These are phyloP conservation scores for Nomada fabriciana DNA, from an alignment of 2,888 invertebrate species.

Conservation along the genomic window DNA sequence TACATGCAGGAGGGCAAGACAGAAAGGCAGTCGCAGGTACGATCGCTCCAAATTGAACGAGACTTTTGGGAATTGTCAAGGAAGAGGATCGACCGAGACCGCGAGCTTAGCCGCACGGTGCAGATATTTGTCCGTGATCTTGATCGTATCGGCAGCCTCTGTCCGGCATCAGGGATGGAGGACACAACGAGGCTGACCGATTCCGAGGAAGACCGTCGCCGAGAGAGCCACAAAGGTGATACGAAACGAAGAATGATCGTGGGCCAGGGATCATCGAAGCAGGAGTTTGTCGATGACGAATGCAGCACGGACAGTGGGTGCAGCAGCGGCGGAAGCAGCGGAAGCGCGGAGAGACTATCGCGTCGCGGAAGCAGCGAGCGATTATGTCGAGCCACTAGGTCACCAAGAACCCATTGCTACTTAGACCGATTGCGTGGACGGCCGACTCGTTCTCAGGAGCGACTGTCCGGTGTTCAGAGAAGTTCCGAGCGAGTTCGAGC, in stretches of 20 bases:
- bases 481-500: constrained; percentile 68
- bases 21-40: neutral
- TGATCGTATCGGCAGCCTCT: constrained; percentile 18
- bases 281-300: constrained; percentile 78
- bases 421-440: constrained; percentile 72
- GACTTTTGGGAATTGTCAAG: neutral
- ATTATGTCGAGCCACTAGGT: constrained; percentile 69
- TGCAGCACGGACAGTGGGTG: constrained; percentile 83
- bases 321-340: constrained; percentile 85
- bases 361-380: constrained; percentile 76
- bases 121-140: constrained; percentile 16
- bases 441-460: constrained; percentile 75
- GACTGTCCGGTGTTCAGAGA: constrained; percentile 68
- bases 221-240: constrained; percentile 22
- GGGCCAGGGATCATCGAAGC: constrained; percentile 19
- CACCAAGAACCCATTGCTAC: constrained; percentile 70
- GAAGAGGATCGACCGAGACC: neutral
- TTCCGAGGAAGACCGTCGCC: constrained; percentile 43
- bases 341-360: constrained; percentile 76
- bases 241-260: constrained; percentile 3
- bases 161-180: constrained; percentile 68
- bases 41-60: neutral
- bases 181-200: constrained; percentile 76
- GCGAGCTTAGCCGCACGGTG: constrained; percentile 8
- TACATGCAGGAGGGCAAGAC: neutral